Base-by-base conservation (phyloP, 2,797 vertebrate genomes). In the Artibeus jamaicensis region DNA sequence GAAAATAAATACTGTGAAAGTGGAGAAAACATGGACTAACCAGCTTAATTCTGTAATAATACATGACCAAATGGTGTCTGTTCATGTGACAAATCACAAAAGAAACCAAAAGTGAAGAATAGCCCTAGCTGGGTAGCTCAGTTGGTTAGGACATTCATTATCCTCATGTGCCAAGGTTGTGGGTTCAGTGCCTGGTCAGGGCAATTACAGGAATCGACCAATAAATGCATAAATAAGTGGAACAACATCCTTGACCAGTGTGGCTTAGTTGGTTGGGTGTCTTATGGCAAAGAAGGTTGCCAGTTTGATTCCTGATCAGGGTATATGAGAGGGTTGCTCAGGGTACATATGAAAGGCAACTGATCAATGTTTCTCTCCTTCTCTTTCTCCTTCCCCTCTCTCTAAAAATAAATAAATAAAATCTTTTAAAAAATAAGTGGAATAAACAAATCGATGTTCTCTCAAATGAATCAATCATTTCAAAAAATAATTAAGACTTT, bases 1-100 rank as follows among this genome's bases (percentile, higher is more conserved):
- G 50, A 82, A 93, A 91, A 91, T 81, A 95, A 86, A 85, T 68
- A 78, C 42, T 76, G 34, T 90, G 65, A 21, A 76, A 85, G 34
- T 86, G 46, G 55, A 18, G 55, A 84, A 82, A 93, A 83, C 9
- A 42, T 70, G 46, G 29, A 90, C 62, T 65, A 29, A 86, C 29
- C 11, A 37, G 32, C 12, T 90, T 42, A 79, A 39, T 74, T 94
- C 21, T 87, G 16, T 67, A 87, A 78, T 68, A 39, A 53, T n/a
- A 84, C 67, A 34, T 74, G 32, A 73, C 48, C 21, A 14, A 86
- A 87, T 55, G n/a, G 44, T 32, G 55, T 83, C 50, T 48, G 22
- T 78, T 32, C 46, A 93, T 87, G 42, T 46, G 55, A 65, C 46
- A 73, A 26, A 73, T 67, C 39, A 48, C 46, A 48, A 87, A 91